These are phyloP conservation scores for Hoplostethus atlanticus DNA, from an alignment of 2,797 vertebrate genomes.

Conservation along the genomic window DNA sequence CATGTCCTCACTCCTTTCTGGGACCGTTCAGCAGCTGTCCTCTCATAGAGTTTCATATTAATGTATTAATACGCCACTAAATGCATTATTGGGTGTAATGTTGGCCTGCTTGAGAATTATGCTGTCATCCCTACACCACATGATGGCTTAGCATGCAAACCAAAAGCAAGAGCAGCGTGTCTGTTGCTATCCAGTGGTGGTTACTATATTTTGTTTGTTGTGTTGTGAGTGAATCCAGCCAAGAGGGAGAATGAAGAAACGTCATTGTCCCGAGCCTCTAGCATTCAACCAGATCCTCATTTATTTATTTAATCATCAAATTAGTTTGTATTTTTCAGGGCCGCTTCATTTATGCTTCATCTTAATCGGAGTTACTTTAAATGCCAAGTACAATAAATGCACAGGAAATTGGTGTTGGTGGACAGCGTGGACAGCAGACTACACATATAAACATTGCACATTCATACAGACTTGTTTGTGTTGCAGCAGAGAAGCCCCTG, in stretches of 20 bases:
- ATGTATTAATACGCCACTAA: constrained; percentile 6
- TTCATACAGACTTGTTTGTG: constrained; percentile 51
- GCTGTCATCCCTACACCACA: neutral
- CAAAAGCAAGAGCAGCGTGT: constrained; percentile 13
- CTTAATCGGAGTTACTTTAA: constrained; percentile 7
- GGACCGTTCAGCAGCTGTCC: neutral
- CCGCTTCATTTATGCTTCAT: constrained; percentile 20
- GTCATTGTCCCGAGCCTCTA: constrained; percentile 29
- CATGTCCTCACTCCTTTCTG: neutral
- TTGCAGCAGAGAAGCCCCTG: constrained; percentile 81
- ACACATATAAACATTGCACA: constrained; percentile 16
- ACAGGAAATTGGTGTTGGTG: constrained; percentile 15
- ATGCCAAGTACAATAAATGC: constrained; percentile 35
- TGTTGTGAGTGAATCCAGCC: constrained; percentile 31
- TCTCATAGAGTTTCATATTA: neutral
- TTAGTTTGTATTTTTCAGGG: constrained; percentile 36
- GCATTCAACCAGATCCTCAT: constrained; percentile 32
- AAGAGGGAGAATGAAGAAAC: constrained; percentile 19
- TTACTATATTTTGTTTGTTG: constrained; percentile 27
- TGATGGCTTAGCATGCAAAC: constrained; percentile 21
- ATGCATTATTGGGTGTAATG: constrained; percentile 12
- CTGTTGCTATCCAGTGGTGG: constrained; percentile 9
- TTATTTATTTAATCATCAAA: constrained; percentile 49
- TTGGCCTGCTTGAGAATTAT: constrained; percentile 4
- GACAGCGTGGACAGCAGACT: neutral